Base-by-base conservation (phyloP, 2,797 vertebrate genomes). In the Chelonia mydas region DNA sequence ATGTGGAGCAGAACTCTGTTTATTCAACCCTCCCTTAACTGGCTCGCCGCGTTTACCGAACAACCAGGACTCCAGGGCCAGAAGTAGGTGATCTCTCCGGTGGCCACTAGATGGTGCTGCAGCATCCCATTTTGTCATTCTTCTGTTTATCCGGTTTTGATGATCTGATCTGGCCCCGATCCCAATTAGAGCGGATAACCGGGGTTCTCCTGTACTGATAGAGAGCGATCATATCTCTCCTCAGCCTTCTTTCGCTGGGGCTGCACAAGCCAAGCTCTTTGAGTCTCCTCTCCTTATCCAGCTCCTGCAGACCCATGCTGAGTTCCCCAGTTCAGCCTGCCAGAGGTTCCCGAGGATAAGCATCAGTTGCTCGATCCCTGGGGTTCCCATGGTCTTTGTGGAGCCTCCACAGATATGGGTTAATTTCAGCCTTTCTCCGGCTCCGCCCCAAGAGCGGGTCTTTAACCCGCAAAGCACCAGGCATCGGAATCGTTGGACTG, bases 31-130 rank as follows among this genome's bases (percentile, higher is more conserved):
- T 19, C n/a, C 65, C 65, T 11, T 65, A 17, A 65, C 16, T 4
- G 15, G 16, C 33, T 21, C 5, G 19, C 9, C 1, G 5, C 4
- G 5, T n/a, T 65, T n/a, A n/a, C 33, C 4, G 2, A 68, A 7
- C 33, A 23, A 19, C 9, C 65, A 41, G n/a, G 10, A 41, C 65
- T 41, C 5, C 37, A 13, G 28, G 27, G 59, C 59, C 28, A 7
- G 59, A 15, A 33, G n/a, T 41, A 17, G 10, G 19, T 19, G 17
- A 72, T 23, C 19, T 72, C 65, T 21, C 16, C 33, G 41, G 1
- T 72, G 65, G 37, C n/a, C 65, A 11, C 65, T 19, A n/a, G 65
- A 37, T 37, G 65, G n/a, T 5, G 33, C 65, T 11, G 10, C 19
- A 41, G 19, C 19, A n/a, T 2, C 65, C 23, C 37, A 11, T 23